Base-by-base conservation (phyloP, 2,888 invertebrate species). In the Malacosoma neustria region DNA sequence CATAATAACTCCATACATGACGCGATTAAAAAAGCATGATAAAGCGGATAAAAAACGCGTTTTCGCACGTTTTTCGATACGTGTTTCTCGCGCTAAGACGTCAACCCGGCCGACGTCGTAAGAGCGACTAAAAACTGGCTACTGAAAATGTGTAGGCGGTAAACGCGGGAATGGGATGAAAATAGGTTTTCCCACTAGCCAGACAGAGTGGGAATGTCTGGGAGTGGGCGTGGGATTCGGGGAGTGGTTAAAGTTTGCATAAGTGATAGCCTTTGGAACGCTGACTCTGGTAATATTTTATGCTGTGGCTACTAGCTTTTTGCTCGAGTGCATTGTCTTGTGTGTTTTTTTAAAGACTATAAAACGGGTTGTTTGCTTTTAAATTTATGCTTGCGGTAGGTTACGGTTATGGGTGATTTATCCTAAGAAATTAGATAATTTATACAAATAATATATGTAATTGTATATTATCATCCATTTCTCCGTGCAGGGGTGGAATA, bases 51-150 rank as follows among this genome's bases (percentile, higher is more conserved):
- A 51, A 54, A 55, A 57, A 45, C 40, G 51, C 47, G 47, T 41
- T 41, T 22, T 22, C 6, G 22, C 22, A 22, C 22, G 9, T 22
- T 15, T 22, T 22, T 22, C 9, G 6, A 22, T 7, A 57, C 48
- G 45, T 40, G 42, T 50, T 55, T n/a, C 46, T 51, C 49, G 39
- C 45, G 52, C 49, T 51, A 54, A 64, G 58, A 64, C 77, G 75
- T 63, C 73, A 60, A 53, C 60, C 62, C 61, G 57, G 57, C 43
- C 77, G 72, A 58, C 55, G 80, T 69, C 81, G 74, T 76, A 66
- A 54, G 61, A 61, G 56, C 70, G 64, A 85, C 84, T 85, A 85
- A 85, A 85, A 85, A 85, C 73, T 70, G 50, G 60, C 42, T 48
- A 52, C 72, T 72, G 73, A 71, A 70, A 71, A 66, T 55, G 66